phyloP scores from a whole-genome alignment of 23 tunicate genomes.

The Clavelina lepadiformis region DNA sequence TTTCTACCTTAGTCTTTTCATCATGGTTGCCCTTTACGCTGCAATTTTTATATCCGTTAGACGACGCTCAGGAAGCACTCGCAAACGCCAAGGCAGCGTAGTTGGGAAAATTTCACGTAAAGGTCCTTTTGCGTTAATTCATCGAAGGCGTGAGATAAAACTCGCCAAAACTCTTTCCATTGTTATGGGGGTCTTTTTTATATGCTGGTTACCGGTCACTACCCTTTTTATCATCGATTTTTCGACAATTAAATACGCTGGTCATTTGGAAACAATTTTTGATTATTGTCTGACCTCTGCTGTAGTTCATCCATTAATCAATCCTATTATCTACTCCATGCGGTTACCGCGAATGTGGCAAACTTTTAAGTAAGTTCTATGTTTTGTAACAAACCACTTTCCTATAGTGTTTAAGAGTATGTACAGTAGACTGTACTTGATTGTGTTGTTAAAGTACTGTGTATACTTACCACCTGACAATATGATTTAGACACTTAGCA shows the following conservation, averaged over 20 bases:
- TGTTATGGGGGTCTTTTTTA: conserved; percentile 47
- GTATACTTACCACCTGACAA: too few relatives aligned
- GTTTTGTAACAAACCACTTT: too few relatives aligned
- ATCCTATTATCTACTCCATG: conserved; percentile 42
- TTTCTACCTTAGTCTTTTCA: conserved; percentile 18
- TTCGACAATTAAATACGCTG: background rate
- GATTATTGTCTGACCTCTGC: conserved; percentile 41
- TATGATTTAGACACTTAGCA: too few relatives aligned
- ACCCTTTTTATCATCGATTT: conserved; percentile 33
- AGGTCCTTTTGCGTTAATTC: conserved; percentile 62
- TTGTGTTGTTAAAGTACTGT: too few relatives aligned
- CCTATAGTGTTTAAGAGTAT: too few relatives aligned
- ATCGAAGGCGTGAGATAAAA: conserved; percentile 30
- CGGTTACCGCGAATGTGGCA: conserved; percentile 67
- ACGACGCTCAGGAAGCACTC: conserved; percentile 11
- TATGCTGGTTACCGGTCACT: conserved; percentile 51
- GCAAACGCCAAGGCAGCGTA: conserved; percentile 16
- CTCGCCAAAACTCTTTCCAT: conserved; percentile 41
- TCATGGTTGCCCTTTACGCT: conserved; percentile 21
- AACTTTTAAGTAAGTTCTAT: conserved; percentile 59
- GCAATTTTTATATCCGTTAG: conserved; percentile 21
- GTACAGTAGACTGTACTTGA: too few relatives aligned
- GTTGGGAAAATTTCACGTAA: conserved; percentile 22
- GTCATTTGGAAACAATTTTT: conserved; percentile 14
- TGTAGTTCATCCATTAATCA: conserved; percentile 40